Percentiles rank a stretch among this genome's conserved stretches.
These are phyloP conservation scores for Indicator maculatus DNA, from an alignment of 2,113 vertebrate species.

Conservation along the genomic window DNA sequence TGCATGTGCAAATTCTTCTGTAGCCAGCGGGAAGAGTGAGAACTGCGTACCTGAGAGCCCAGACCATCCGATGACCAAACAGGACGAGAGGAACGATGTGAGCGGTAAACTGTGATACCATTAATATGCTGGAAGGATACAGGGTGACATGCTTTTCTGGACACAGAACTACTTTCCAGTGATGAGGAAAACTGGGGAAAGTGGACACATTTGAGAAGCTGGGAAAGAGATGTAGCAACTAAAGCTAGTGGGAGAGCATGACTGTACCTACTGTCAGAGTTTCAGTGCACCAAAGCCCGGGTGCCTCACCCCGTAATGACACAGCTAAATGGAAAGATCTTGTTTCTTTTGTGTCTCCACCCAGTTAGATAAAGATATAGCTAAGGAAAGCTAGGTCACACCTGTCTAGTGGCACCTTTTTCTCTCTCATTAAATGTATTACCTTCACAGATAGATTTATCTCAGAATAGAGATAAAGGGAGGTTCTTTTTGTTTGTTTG, in stretches of 20 bases:
- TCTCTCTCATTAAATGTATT: conserved; percentile 21
- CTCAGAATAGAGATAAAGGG: not conserved
- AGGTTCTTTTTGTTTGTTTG: conserved; percentile 31
- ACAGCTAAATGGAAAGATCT: conserved; percentile 66
- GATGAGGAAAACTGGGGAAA: not conserved
- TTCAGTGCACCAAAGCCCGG: conserved; percentile 57
- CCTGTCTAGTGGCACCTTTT: conserved; percentile 66
- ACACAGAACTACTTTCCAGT: not conserved
- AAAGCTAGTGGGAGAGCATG: conserved; percentile 44
- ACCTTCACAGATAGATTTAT: conserved; percentile 42
- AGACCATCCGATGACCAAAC: not conserved
- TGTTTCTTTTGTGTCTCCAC: conserved; percentile 63
- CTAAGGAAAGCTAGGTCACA: conserved; percentile 62
- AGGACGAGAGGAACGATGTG: not conserved
- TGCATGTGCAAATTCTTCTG: not conserved
- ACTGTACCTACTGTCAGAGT: conserved; percentile 65
- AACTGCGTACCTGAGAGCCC: not conserved
- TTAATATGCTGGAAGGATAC: not conserved
- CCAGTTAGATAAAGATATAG: conserved; percentile 62
- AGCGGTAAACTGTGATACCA: accelerated
- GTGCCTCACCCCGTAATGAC: conserved; percentile 67
- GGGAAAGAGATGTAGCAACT: conserved; percentile 44
- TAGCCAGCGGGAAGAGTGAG: not conserved
- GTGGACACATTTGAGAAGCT: not conserved
- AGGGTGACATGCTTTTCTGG: not conserved